phyloP scores from a whole-genome alignment of 1,140 invertebrate species.

The Xylocopa sonorina region DNA sequence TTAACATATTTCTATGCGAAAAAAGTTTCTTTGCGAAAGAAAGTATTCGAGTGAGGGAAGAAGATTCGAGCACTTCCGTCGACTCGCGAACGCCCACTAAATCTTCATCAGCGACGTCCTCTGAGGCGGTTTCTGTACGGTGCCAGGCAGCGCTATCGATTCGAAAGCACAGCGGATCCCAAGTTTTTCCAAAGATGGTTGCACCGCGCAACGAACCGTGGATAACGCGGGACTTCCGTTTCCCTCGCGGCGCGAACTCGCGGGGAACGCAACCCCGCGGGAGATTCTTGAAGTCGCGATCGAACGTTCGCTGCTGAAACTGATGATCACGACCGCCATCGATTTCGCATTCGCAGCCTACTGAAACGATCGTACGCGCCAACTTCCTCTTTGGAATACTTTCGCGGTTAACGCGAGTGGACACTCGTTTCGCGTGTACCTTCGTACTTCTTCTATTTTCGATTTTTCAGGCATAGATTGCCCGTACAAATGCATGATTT shows the following conservation, averaged over 20 bases:
- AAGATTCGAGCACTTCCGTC: no score
- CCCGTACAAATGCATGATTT: constrained; percentile 4
- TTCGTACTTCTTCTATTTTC: no score
- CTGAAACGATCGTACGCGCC: background rate
- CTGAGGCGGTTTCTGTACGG: no score
- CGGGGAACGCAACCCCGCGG: background rate
- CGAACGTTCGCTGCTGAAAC: no score
- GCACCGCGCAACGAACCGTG: background rate
- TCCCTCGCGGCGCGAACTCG: background rate
- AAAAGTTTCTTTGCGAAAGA: no score
- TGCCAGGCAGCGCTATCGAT: background rate
- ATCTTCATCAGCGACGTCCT: no score
- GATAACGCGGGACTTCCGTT: constrained; percentile 1
- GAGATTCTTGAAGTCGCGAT: background rate
- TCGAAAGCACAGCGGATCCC: background rate
- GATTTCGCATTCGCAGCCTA: constrained; percentile 12
- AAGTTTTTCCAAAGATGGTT: background rate
- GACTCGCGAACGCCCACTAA: no score
- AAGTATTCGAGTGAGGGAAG: no score
- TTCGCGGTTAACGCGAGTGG: no score
- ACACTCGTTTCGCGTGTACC: background rate
- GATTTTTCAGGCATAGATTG: no score
- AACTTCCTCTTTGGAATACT: no score
- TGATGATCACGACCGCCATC: constrained; percentile 14
- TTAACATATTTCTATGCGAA: no score